Conservation (phyloP, 1,140 invertebrate genomes). For the Pseudoatta argentina region DNA sequence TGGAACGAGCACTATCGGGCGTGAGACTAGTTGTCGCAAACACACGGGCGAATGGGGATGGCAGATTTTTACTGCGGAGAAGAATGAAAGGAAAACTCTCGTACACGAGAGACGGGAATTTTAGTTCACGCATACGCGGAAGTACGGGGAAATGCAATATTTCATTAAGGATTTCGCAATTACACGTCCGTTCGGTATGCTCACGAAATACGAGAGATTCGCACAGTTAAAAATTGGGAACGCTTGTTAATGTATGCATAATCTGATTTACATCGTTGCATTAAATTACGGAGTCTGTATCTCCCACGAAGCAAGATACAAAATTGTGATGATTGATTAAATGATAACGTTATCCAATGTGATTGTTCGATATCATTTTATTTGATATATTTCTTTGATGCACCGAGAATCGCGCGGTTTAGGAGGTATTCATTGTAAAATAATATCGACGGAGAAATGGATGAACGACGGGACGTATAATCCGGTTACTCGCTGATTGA, state of each 20-base stretch:
- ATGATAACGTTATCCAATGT: not conserved
- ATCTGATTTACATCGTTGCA: slow-evolving; percentile 19
- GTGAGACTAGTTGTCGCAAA: slow-evolving; percentile 5
- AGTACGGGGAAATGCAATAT: slow-evolving; percentile 19
- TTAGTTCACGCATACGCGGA: not conserved
- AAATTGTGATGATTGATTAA: slow-evolving; percentile 46
- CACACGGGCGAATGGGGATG: not conserved
- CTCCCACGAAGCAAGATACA: not conserved
- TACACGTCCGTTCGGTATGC: not conserved
- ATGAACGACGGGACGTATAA: slow-evolving; percentile 21
- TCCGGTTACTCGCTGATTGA: slow-evolving; percentile 53
- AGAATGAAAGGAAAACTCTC: slow-evolving; percentile 30
- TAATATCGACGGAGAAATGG: slow-evolving; percentile 1
- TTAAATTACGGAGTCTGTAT: slow-evolving; percentile 28
- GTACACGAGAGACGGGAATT: slow-evolving; percentile 11
- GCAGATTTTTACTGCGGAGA: slow-evolving; percentile 38
- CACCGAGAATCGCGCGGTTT: not conserved
- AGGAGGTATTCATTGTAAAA: slow-evolving; percentile 20
- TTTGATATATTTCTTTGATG: not conserved
- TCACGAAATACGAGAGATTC: not conserved
- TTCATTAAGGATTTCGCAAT: slow-evolving; percentile 41
- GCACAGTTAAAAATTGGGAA: slow-evolving; percentile 33
- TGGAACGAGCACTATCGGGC: slow-evolving; percentile 26
- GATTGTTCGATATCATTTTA: not conserved
- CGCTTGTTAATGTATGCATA: slow-evolving; percentile 34